Evolutionary conservation across 2,113 vertebrate species (phyloP).

Genomic region (Podarcis cretensis): DNA sequence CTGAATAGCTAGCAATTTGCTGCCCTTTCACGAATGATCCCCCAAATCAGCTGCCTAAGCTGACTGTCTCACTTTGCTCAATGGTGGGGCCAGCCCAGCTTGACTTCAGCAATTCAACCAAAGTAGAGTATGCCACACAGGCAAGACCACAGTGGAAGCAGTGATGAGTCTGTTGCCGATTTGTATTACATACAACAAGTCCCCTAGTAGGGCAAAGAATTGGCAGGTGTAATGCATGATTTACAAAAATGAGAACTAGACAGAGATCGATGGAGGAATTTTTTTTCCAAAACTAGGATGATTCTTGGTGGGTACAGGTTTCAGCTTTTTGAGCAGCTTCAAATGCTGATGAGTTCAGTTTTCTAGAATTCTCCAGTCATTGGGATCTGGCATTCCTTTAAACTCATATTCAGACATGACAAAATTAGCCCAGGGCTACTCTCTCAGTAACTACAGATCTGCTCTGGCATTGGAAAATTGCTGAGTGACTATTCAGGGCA

Average conservation of each 20-base stretch:
- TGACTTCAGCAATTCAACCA: background rate
- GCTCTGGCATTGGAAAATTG: background rate
- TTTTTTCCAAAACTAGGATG: no score
- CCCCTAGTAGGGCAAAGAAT: background rate
- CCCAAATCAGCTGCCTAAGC: no score
- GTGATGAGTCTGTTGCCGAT: background rate
- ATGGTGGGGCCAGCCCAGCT: background rate
- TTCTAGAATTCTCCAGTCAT: background rate
- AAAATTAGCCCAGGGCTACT: background rate
- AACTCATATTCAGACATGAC: conserved; percentile 3
- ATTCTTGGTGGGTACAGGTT: background rate
- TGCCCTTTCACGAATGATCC: no score
- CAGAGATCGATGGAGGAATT: background rate
- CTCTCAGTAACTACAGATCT: background rate
- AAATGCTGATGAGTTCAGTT: background rate
- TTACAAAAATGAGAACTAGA: background rate
- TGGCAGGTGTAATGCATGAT: background rate
- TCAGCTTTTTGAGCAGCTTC: background rate
- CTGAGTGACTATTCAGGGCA: background rate
- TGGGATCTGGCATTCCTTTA: background rate
- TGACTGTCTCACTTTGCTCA: no score
- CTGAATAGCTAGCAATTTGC: no score
- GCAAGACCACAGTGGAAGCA: background rate
- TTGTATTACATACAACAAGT: no score
- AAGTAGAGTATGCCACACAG: background rate